Conservation (phyloP, 2,888 invertebrate genomes). For the Drosophila cognata region DNA sequence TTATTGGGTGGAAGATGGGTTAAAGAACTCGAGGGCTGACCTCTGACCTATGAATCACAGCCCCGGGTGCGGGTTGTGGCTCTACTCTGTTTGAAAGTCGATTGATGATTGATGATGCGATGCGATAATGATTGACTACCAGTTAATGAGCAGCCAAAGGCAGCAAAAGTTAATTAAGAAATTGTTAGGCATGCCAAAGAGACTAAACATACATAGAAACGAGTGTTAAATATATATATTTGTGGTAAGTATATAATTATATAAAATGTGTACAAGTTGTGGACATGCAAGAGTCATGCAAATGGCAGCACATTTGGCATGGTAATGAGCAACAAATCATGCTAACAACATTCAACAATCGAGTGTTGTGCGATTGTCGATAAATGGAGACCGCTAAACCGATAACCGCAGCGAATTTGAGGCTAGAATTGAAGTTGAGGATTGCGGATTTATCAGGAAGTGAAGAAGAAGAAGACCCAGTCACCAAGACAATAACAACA, state of each 20-base stretch:
- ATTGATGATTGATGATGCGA: slow-evolving; percentile 51
- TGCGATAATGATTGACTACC: slow-evolving; percentile 32
- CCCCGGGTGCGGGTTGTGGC: slow-evolving; percentile 16
- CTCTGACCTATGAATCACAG: slow-evolving; percentile 30
- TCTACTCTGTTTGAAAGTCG: slow-evolving; percentile 15
- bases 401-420: slow-evolving; percentile 43
- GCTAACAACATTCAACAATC: slow-evolving; percentile 17
- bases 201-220: slow-evolving; percentile 24
- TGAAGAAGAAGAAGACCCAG: slow-evolving; percentile 2
- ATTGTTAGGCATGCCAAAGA: slow-evolving; percentile 65
- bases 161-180: slow-evolving; percentile 65
- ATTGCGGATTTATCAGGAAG: not conserved
- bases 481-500: not conserved
- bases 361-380: slow-evolving; percentile 28
- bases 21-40: slow-evolving; percentile 21
- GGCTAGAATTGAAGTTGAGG: not conserved
- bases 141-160: slow-evolving; percentile 38
- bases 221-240: not conserved
- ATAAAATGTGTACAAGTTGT: not conserved
- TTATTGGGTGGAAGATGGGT: not conserved
- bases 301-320: slow-evolving; percentile 38
- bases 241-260: not conserved
- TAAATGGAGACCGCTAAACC: slow-evolving; percentile 29
- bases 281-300: slow-evolving; percentile 45
- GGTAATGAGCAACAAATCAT: not conserved